Evolutionary conservation across 2,113 vertebrate genomes (phyloP).

Genomic region (Entelurus aequoreus): DNA sequence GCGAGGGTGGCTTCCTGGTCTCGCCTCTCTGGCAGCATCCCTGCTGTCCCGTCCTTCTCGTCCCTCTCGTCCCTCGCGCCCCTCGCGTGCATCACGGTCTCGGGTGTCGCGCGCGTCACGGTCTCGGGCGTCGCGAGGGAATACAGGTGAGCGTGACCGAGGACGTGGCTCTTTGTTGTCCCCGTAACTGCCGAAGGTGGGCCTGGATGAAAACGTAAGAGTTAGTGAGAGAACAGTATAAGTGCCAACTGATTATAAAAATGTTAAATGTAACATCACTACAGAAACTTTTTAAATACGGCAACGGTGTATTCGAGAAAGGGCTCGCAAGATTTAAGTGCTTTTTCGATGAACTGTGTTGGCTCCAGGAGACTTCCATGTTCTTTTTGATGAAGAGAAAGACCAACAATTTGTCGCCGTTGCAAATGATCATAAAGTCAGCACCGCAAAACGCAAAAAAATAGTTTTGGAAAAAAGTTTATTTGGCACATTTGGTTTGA

Average conservation of each 20-base stretch:
- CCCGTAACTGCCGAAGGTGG: conserved; percentile 56
- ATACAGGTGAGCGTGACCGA: conserved; percentile 73
- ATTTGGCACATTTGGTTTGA: conserved; percentile 2
- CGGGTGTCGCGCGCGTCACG: conserved; percentile 27
- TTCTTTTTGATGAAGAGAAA: neutral
- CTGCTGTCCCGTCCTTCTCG: conserved; percentile 35
- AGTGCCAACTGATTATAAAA: neutral
- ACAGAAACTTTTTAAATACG: neutral
- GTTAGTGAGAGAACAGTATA: conserved; percentile 17
- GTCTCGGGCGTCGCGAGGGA: conserved; percentile 55
- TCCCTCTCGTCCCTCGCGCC: conserved; percentile 41
- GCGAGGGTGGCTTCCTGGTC: conserved; percentile 69
- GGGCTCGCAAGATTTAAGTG: neutral
- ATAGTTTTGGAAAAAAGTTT: neutral
- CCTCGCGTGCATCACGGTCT: conserved; percentile 1
- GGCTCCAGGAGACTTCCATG: neutral
- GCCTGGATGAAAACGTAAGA: conserved; percentile 41
- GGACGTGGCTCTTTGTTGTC: conserved; percentile 64
- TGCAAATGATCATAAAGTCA: neutral
- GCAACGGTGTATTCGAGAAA: neutral
- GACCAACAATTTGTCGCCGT: neutral
- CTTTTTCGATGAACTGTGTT: too few species aligned
- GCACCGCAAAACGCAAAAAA: neutral
- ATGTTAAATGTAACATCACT: neutral
- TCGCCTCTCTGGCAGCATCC: conserved; percentile 66